phyloP scores from a whole-genome alignment of 1,140 invertebrate species.

The Nautilus pompilius region DNA sequence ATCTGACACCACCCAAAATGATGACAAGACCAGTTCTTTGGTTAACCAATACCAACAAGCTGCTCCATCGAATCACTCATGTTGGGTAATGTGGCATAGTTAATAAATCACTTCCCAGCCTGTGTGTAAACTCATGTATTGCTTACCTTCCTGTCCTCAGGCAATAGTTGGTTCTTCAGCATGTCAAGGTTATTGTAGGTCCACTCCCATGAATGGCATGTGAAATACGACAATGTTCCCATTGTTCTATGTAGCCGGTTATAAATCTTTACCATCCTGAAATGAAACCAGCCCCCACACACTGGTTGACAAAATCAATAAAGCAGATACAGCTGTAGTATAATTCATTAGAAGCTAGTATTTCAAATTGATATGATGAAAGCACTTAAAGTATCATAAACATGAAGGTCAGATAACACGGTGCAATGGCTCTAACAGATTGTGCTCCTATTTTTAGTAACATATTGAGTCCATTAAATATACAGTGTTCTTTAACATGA shows the following conservation, averaged over 20 bases:
- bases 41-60: not conserved
- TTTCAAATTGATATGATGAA: too few relatives aligned
- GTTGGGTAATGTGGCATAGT: not conserved
- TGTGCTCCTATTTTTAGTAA: too few relatives aligned
- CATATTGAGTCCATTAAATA: too few relatives aligned
- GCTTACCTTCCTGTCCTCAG: slow-evolving; percentile 44
- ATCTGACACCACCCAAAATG: not conserved
- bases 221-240: slow-evolving; percentile 43
- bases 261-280: slow-evolving; percentile 50
- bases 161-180: slow-evolving; percentile 30
- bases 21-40: not conserved
- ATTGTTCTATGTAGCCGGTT: slow-evolving; percentile 43
- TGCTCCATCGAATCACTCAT: not conserved
- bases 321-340: too few relatives aligned
- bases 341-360: too few relatives aligned
- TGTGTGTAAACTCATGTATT: too few relatives aligned
- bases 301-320: too few relatives aligned
- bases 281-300: slow-evolving; percentile 19
- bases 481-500: too few relatives aligned
- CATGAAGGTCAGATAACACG: too few relatives aligned
- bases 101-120: not conserved
- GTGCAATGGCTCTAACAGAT: too few relatives aligned
- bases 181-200: slow-evolving; percentile 44
- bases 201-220: slow-evolving; percentile 50
- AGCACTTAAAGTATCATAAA: too few relatives aligned